Conservation (phyloP, 2,888 invertebrate species). For the Kuschelorhynchus macadamiae region DNA sequence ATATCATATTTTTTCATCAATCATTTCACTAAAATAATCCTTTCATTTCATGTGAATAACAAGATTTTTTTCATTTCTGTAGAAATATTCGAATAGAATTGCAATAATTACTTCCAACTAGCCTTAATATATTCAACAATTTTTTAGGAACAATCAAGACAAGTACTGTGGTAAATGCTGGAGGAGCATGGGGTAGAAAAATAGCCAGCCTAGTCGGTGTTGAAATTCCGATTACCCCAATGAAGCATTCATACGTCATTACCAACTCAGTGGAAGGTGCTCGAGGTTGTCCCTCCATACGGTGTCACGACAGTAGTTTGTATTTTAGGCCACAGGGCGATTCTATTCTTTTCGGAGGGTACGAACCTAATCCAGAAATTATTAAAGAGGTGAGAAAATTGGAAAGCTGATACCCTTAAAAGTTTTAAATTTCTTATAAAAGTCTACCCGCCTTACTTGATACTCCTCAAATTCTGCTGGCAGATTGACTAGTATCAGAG, state of each 20-base stretch:
- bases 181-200: slow-evolving; percentile 87
- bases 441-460: too few relatives aligned
- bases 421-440: too few relatives aligned
- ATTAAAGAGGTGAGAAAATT: slow-evolving; percentile 79
- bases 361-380: slow-evolving; percentile 88
- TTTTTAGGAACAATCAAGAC: slow-evolving; percentile 77
- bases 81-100: too few relatives aligned
- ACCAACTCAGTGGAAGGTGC: slow-evolving; percentile 84
- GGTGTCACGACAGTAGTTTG: slow-evolving; percentile 88
- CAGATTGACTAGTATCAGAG: too few relatives aligned
- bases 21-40: too few relatives aligned
- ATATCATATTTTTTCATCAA: too few relatives aligned
- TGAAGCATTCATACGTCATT: slow-evolving; percentile 92
- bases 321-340: slow-evolving; percentile 90
- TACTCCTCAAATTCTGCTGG: too few relatives aligned
- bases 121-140: neutral
- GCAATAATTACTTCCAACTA: too few relatives aligned
- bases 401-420: too few relatives aligned
- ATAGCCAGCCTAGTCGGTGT: slow-evolving; percentile 79
- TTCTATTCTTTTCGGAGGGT: slow-evolving; percentile 87
- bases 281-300: slow-evolving; percentile 82
- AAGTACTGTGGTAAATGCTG: slow-evolving; percentile 83
- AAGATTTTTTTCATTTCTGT: too few relatives aligned
- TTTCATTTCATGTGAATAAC: too few relatives aligned
- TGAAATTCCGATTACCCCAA: slow-evolving; percentile 83